A percentile compares a stretch with the other conserved stretches of the same genome.
Evolutionary conservation across 2,113 vertebrate genomes (phyloP).

Genomic region (cattle (Bos taurus)): DNA sequence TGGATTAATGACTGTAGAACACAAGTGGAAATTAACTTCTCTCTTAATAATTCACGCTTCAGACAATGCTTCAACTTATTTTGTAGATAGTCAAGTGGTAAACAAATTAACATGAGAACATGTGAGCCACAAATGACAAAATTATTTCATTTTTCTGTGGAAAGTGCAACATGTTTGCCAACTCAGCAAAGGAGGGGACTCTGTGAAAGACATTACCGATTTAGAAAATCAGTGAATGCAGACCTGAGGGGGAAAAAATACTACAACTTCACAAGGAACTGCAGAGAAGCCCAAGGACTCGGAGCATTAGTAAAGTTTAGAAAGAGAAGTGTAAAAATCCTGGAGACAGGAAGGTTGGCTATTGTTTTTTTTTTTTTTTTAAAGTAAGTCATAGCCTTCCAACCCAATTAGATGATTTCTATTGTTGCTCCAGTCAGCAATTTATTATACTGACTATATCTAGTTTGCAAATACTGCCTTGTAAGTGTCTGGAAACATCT

Average conservation of each 20-base stretch:
- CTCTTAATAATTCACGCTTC: neutral
- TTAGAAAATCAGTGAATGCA: neutral
- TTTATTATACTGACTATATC: constrained; percentile 64
- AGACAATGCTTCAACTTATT: neutral
- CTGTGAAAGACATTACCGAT: neutral
- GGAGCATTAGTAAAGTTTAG: constrained; percentile 31
- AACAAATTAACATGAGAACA: neutral
- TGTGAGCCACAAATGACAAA: neutral
- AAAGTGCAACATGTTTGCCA: constrained; percentile 27
- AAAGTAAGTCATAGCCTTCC: neutral
- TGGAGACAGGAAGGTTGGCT: neutral
- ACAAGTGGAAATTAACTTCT: neutral
- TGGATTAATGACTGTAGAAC: neutral
- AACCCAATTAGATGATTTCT: constrained; percentile 52
- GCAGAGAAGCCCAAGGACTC: neutral
- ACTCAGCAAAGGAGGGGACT: neutral
- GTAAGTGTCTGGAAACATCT: constrained; percentile 52
- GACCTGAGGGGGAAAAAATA: constrained; percentile 29
- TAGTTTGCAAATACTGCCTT: constrained; percentile 63
- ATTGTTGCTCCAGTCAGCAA: constrained; percentile 71
- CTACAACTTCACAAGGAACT: neutral
- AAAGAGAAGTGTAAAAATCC: neutral
- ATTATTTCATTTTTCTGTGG: neutral
- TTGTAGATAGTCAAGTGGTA: neutral
- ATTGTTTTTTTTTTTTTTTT: neutral